Percentiles rank a stretch among this genome's conserved stretches.
Conservation (phyloP, 1,140 invertebrate species). For the Pogonomyrmex barbatus region DNA sequence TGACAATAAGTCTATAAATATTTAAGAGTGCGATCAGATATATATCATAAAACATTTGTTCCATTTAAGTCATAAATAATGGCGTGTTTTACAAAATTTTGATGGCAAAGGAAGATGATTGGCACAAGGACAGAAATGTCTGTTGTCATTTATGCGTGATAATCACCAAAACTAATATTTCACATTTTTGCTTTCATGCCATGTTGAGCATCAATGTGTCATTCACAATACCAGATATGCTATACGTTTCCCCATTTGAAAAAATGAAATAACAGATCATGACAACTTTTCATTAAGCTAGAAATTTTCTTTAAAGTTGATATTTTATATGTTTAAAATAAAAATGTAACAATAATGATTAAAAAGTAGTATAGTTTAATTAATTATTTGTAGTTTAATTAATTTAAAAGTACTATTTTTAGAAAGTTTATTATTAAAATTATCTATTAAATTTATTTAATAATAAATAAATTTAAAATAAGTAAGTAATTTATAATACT, state of each 20-base stretch:
- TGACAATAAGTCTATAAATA: neutral
- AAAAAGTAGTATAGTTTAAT: neutral
- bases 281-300: neutral
- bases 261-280: neutral
- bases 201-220: constrained; percentile 18
- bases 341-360: neutral
- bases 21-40: neutral
- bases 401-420: neutral
- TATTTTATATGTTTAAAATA: neutral
- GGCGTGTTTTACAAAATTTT: constrained; percentile 26
- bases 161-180: constrained; percentile 6
- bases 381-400: neutral
- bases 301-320: constrained; percentile 34
- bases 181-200: neutral
- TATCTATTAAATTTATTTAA: neutral
- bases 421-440: neutral
- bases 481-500: too few species aligned
- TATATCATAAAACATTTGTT: neutral
- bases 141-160: constrained; percentile 10
- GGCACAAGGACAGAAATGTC: neutral
- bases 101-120: neutral
- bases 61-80: constrained; percentile 2
- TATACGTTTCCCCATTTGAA: neutral
- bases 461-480: too few species aligned
- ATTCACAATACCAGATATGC: neutral